Evolutionary conservation across 2,113 vertebrate genomes (phyloP).

Genomic region (Hepsetus odoe): DNA sequence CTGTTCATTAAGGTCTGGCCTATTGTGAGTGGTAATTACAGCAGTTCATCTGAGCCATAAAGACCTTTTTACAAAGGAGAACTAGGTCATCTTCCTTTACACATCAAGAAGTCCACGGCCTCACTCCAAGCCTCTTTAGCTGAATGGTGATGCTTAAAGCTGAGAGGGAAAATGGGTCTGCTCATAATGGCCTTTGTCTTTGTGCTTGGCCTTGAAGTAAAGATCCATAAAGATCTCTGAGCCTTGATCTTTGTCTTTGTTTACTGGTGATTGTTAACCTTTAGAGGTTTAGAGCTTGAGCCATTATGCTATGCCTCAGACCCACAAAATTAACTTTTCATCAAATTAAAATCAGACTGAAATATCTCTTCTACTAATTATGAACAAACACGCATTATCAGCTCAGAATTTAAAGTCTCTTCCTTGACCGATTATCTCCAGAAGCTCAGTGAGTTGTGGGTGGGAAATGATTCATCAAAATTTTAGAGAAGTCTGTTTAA

Average conservation of each 20-base stretch:
- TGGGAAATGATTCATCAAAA: too few species aligned
- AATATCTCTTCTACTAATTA: too few species aligned
- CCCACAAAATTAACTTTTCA: too few species aligned
- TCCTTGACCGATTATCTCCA: too few species aligned
- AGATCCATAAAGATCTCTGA: not conserved
- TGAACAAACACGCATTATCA: too few species aligned
- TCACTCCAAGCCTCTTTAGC: constrained; percentile 33
- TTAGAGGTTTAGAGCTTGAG: not conserved
- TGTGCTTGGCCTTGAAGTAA: constrained; percentile 2
- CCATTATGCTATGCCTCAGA: not conserved
- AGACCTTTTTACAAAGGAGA: constrained; percentile 42
- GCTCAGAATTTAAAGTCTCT: too few species aligned
- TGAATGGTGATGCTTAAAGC: constrained; percentile 25
- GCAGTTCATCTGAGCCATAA: constrained; percentile 50
- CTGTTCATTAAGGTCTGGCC: constrained; percentile 51
- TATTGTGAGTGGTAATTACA: constrained; percentile 53
- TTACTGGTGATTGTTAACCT: not conserved
- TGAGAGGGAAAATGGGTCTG: constrained; percentile 9
- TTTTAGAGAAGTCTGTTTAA: too few species aligned
- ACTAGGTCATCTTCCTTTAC: constrained; percentile 47
- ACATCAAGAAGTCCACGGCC: constrained; percentile 35
- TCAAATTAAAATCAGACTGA: too few species aligned
- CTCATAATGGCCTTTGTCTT: not conserved
- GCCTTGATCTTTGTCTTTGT: not conserved
- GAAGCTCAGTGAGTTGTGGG: too few species aligned